Evolutionary conservation across 1,140 invertebrate species (phyloP), one percentile per base, ranked within the genome.

Genomic region (Aphelenchoides fujianensis): DNA sequence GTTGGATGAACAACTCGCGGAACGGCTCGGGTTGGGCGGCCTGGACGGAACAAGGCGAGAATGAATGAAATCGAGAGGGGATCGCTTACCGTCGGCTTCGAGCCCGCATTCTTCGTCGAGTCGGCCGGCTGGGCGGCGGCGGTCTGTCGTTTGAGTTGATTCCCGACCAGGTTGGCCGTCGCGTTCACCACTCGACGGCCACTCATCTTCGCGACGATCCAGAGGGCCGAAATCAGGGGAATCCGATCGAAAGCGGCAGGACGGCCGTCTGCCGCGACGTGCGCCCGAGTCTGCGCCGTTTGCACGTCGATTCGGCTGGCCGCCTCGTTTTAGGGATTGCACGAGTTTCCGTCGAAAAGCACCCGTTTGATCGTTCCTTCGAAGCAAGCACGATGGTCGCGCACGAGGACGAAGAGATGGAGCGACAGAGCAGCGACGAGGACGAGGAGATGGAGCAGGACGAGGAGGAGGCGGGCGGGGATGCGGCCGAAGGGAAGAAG

Each of bases 1-100:
- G 80, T 57, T 79, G 76, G 30, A 82, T 63, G 27, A 74, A 79
- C 1, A 74, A n/a, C 27, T 78, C 71, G 34, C 75, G 74, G 59
- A 79, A 79, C 30, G 54, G 62, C 35, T 78, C 75, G 12, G 5
- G 5, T 59, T 59, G 5, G 5, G 55, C 5, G 5, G 19, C 23
- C 5, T 59, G 5, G 5, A 59, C 12, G 34, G n/a, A n/a, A n/a
- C n/a, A n/a, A n/a, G n/a, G 55, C 23, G 12, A 12, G 41, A 48
- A 23, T 48, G 12, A 16, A 48, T 16, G 23, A 48, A 48, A 48
- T 48, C 23, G 41, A 23, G 12, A 12, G 41, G 23, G 23, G 41
- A 48, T 48, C 23, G 12, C 41, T 48, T 23, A 48, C 41, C 41
- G 41, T 48, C 41, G 23, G 12, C 12, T 48, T 48, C 12, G 41